Percentiles rank a stretch among this genome's conserved stretches.
phyloP scores from a whole-genome alignment of 2,797 vertebrate genomes.

The Rhynchotus rufescens region DNA sequence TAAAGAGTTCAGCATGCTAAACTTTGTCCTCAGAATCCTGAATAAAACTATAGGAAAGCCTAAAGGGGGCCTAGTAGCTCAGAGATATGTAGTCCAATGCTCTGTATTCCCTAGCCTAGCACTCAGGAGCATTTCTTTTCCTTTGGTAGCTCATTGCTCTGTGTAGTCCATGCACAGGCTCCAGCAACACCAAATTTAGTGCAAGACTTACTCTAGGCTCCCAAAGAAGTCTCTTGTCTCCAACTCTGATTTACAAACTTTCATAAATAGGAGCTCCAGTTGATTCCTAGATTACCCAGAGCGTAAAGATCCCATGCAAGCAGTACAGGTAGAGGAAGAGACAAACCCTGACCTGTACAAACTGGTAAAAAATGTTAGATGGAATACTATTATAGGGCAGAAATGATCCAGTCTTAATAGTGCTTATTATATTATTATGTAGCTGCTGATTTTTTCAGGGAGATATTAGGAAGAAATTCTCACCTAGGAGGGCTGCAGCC shows the following conservation, averaged over 20 bases:
- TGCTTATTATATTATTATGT: neutral
- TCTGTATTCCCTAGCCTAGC: neutral
- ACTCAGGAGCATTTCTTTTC: no score
- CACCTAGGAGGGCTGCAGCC: neutral
- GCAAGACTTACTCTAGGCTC: neutral
- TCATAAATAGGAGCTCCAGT: neutral
- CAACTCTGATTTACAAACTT: neutral
- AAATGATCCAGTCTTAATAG: neutral
- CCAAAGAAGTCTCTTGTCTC: neutral
- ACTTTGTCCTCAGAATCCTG: neutral
- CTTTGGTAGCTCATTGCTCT: neutral
- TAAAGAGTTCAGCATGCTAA: neutral
- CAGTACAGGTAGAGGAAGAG: neutral
- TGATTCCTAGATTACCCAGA: neutral
- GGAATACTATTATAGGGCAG: neutral
- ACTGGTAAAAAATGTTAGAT: neutral
- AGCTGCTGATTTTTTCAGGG: neutral
- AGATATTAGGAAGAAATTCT: neutral
- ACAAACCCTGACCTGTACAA: neutral
- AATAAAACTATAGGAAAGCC: neutral
- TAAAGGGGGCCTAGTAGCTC: neutral
- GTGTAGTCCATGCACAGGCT: neutral
- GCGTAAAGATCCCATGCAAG: neutral
- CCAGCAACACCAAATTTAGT: neutral
- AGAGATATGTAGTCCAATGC: neutral